Evolutionary conservation across 2,888 invertebrate genomes (phyloP).

Genomic region (Trissolcus brochymenae): DNA sequence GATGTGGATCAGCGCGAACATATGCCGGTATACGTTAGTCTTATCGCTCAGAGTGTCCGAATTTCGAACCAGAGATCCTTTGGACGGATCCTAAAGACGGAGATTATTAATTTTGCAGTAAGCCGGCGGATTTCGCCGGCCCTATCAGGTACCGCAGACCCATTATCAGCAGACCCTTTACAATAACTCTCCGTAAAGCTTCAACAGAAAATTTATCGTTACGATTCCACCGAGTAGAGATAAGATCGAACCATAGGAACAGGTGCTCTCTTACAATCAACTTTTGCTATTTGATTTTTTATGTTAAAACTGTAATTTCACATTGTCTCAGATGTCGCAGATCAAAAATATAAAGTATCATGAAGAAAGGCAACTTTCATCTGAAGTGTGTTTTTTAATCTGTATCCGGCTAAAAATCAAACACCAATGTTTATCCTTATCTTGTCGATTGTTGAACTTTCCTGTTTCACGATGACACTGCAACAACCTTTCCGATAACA

Average conservation of each 20-base stretch:
- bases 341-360: too few relatives aligned
- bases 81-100: slow-evolving; percentile 12
- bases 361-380: too few relatives aligned
- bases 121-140: slow-evolving; percentile 45
- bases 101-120: slow-evolving; percentile 53
- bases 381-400: too few relatives aligned
- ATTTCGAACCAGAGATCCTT: slow-evolving; percentile 13
- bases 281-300: too few relatives aligned
- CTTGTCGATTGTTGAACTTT: too few relatives aligned
- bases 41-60: slow-evolving; percentile 1
- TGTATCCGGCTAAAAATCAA: too few relatives aligned
- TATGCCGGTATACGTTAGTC: neutral
- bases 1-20: too few relatives aligned
- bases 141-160: slow-evolving; percentile 38
- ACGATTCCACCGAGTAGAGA: slow-evolving; percentile 30
- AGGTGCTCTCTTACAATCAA: slow-evolving; percentile 38
- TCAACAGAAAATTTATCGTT: slow-evolving; percentile 41
- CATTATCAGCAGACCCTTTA: slow-evolving; percentile 39
- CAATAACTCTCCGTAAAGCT: slow-evolving; percentile 51
- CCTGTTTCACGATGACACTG: too few relatives aligned
- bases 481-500: too few relatives aligned
- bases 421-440: too few relatives aligned
- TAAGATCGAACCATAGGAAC: slow-evolving; percentile 41
- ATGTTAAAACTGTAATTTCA: too few relatives aligned
- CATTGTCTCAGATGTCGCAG: too few relatives aligned